Evolutionary conservation across 2,888 invertebrate genomes (phyloP), one percentile per base, ranked within the genome.

Genomic region (Drosophila picticornis): DNA sequence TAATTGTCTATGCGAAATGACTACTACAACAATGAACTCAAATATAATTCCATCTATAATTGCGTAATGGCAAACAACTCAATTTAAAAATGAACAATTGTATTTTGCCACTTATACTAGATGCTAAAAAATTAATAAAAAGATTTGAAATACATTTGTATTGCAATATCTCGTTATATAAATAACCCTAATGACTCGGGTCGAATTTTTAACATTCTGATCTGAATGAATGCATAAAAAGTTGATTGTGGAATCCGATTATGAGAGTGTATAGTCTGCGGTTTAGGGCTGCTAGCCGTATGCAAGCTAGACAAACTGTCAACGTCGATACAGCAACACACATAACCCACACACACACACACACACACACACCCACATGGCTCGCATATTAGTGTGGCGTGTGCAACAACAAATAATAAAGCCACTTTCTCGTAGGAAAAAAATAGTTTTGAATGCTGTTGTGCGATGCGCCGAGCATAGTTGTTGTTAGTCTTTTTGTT

Each of bases 321-420:
- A 79, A 65, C 67, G 70, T 69, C 61, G 65, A 75, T 46, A 72
- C 43, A 63, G 31, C 36, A 67, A 71, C 58, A 71, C 61, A 75
- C 25, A 46, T 16, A 71, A 77, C 72, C 80, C 59, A 69, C 29
- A 58, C 34, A 40, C 34, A 48, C 38, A 53, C 29, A 65, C 22
- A 22, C 13, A 27, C 32, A 31, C 46, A 50, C 36, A 66, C 38
- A 31, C 13, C 38, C 34, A 60, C 38, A 55, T 51, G 27, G 6
- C 34, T 63, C 31, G 16, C 69, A 72, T 69, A 83, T 88, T 88
- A 74, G 84, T 71, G 72, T 38, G 61, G 69, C 25, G 25, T 72
- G 61, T 74, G 74, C 58, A 81, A 86, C 83, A 86, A 86, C 82
- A 84, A 84, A 84, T 89, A 84, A 84, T 87, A 89, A 74, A 87